phyloP scores from a whole-genome alignment of 2,113 vertebrate genomes.

The Aepyceros melampus region DNA sequence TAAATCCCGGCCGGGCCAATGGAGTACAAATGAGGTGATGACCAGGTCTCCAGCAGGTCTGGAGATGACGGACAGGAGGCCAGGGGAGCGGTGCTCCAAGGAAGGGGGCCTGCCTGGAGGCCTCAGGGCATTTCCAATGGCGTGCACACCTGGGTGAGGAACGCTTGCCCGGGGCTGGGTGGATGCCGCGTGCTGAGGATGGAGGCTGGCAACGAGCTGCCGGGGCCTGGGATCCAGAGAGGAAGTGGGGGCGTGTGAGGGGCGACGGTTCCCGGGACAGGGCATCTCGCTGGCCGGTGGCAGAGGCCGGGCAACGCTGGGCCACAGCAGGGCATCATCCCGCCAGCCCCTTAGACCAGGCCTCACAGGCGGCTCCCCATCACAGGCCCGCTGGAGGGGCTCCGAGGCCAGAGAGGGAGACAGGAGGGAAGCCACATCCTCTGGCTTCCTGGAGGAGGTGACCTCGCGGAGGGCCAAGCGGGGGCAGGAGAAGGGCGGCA shows the following conservation, averaged over 20 bases:
- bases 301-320: fast-evolving
- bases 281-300: fast-evolving
- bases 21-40: too few species aligned
- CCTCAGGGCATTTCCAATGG: fast-evolving
- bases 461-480: fast-evolving
- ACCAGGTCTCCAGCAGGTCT: fast-evolving
- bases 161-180: fast-evolving
- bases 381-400: fast-evolving
- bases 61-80: fast-evolving
- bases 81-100: fast-evolving
- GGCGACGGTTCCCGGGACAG: fast-evolving
- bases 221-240: fast-evolving
- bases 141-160: fast-evolving
- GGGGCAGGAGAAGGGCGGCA: background rate
- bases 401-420: background rate
- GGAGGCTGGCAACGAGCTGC: background rate
- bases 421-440: background rate
- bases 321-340: fast-evolving
- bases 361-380: fast-evolving
- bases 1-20: fast-evolving
- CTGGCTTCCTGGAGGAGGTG: background rate
- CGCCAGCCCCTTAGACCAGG: too few species aligned
- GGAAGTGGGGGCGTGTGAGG: fast-evolving
- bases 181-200: fast-evolving
- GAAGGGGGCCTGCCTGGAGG: background rate